These are phyloP conservation scores for Venustaconcha ellipsiformis DNA, from an alignment of 1,140 invertebrate genomes.

Conservation along the genomic window DNA sequence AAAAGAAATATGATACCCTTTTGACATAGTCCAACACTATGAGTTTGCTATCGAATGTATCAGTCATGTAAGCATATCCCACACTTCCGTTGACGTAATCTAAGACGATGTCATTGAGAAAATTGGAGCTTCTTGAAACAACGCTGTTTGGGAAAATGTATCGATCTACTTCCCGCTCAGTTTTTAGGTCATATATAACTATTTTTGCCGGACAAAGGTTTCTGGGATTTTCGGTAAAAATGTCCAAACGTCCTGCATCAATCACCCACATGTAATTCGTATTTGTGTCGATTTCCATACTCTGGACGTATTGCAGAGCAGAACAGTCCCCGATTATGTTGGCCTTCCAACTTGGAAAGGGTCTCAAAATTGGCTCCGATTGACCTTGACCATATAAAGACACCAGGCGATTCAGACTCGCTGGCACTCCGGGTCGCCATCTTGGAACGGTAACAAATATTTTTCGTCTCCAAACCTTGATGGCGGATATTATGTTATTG, in stretches of 20 bases:
- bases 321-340: slow-evolving; percentile 43
- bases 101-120: slow-evolving; percentile 51
- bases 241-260: slow-evolving; percentile 39
- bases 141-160: slow-evolving; percentile 37
- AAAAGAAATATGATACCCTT: slow-evolving; percentile 29
- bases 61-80: slow-evolving; percentile 47
- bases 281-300: slow-evolving; percentile 54
- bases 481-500: slow-evolving; percentile 34
- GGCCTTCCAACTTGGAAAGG: slow-evolving; percentile 41
- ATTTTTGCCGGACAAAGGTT: slow-evolving; percentile 46
- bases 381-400: not conserved
- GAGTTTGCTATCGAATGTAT: slow-evolving; percentile 33
- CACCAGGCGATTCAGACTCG: slow-evolving; percentile 36
- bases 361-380: slow-evolving; percentile 21
- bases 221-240: not conserved
- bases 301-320: slow-evolving; percentile 48
- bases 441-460: slow-evolving; percentile 48
- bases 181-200: slow-evolving; percentile 35
- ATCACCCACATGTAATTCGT: slow-evolving; percentile 51
- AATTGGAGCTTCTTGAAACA: slow-evolving; percentile 31
- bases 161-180: slow-evolving; percentile 5
- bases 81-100: slow-evolving; percentile 39
- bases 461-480: slow-evolving; percentile 34
- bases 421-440: slow-evolving; percentile 42
- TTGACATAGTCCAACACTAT: slow-evolving; percentile 34